A percentile compares a stretch with the other conserved stretches of the same genome.
Evolutionary conservation across 2,888 invertebrate genomes (phyloP).

Genomic region (Clitarchus hookeri): DNA sequence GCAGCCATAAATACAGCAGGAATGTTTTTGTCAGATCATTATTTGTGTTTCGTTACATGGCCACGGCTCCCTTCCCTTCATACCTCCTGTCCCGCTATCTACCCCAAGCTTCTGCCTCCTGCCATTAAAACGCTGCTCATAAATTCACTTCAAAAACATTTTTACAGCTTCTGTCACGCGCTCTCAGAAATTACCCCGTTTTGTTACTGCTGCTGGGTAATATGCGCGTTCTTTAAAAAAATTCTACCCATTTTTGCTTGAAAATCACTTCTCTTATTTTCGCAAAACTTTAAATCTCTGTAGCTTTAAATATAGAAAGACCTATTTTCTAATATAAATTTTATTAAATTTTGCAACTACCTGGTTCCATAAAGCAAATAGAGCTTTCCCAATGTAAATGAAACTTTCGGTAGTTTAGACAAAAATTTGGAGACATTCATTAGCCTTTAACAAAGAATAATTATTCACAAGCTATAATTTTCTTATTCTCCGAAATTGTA

Average conservation of each 20-base stretch:
- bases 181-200: slow-evolving; percentile 9
- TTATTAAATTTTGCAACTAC: too few species aligned
- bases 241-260: not conserved
- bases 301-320: too few species aligned
- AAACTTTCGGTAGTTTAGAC: too few species aligned
- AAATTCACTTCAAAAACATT: not conserved
- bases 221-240: not conserved
- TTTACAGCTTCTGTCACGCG: not conserved
- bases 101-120: not conserved
- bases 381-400: too few species aligned
- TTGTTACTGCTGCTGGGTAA: slow-evolving; percentile 4
- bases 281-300: too few species aligned
- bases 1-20: not conserved
- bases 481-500: too few species aligned
- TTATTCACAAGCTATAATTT: too few species aligned
- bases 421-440: too few species aligned
- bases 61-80: not conserved
- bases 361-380: too few species aligned
- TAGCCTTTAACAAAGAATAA: too few species aligned
- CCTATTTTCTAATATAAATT: too few species aligned
- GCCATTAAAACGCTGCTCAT: not conserved
- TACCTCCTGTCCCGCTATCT: not conserved
- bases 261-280: not conserved
- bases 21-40: slow-evolving; percentile 14
- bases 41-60: slow-evolving; percentile 14